Conservation (phyloP, 2,113 vertebrate genomes). For the Callospermophilus lateralis region DNA sequence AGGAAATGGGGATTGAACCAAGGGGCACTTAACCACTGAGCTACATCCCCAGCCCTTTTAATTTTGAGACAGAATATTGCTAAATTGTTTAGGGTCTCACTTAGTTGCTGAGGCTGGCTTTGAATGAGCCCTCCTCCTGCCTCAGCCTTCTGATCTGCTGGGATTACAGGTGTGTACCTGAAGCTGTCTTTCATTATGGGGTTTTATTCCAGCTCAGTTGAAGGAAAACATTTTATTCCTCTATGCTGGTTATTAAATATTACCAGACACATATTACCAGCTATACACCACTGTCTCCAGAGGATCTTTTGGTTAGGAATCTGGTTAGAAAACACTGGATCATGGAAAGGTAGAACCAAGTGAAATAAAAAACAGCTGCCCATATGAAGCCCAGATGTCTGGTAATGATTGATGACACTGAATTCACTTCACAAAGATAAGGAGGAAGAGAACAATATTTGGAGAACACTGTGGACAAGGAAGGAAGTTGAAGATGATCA, state of each 20-base stretch:
- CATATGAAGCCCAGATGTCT: not conserved
- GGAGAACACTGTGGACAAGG: not conserved
- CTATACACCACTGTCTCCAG: not conserved
- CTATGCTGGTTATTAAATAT: not conserved
- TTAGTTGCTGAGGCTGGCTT: too few relatives aligned
- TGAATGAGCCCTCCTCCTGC: too few relatives aligned
- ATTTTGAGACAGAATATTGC: too few relatives aligned
- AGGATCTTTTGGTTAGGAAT: not conserved
- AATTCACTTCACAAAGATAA: not conserved
- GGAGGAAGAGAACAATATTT: not conserved
- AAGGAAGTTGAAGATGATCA: not conserved
- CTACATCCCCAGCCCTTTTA: too few relatives aligned
- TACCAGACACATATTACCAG: not conserved
- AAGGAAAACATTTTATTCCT: not conserved
- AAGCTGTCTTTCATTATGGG: not conserved
- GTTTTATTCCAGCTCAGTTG: not conserved
- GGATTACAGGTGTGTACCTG: too few relatives aligned
- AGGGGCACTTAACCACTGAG: too few relatives aligned
- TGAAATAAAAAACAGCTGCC: not conserved
- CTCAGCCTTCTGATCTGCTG: too few relatives aligned
- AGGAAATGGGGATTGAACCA: too few relatives aligned
- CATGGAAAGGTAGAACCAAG: not conserved
- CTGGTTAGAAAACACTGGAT: not conserved
- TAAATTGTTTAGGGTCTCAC: too few relatives aligned
- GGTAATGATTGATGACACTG: not conserved